A percentile compares a stretch with the other conserved stretches of the same genome.
These are phyloP conservation scores for Tryphoninae sp. DNA, from an alignment of 2,888 invertebrate species.

Conservation along the genomic window DNA sequence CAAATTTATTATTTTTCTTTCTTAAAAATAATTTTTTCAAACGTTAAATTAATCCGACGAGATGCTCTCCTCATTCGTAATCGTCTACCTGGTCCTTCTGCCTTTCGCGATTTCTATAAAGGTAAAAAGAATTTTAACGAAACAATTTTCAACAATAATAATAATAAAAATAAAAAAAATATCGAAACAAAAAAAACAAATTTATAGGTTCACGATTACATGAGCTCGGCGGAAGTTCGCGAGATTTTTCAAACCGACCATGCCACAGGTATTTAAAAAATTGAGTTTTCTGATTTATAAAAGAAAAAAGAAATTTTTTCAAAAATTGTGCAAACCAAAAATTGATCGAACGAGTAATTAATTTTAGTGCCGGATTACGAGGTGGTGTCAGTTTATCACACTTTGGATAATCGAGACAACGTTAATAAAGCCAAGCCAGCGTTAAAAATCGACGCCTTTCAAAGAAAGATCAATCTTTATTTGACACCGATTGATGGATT, in stretches of 20 bases:
- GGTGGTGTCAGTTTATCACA: conserved; percentile 70
- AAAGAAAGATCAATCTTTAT: conserved; percentile 69
- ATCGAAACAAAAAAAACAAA: background rate
- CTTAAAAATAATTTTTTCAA: background rate
- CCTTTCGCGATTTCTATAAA: conserved; percentile 12
- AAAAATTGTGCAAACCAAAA: conserved; percentile 1
- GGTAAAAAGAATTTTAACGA: conserved; percentile 15
- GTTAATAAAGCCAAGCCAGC: conserved; percentile 43
- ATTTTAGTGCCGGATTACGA: conserved; percentile 74
- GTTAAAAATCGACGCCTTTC: conserved; percentile 68
- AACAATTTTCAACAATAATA: background rate
- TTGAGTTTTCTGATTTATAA: background rate
- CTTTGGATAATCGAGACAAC: conserved; percentile 35
- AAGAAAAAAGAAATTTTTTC: conserved; percentile 3
- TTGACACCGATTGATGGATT: conserved; percentile 72
- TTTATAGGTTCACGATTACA: conserved; percentile 70
- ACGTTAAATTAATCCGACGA: background rate
- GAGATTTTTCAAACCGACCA: conserved; percentile 67
- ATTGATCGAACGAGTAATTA: background rate
- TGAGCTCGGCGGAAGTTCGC: conserved; percentile 71
- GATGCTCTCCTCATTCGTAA: conserved; percentile 7
- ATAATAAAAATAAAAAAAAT: background rate
- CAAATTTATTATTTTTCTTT: background rate
- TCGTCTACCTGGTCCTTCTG: conserved; percentile 12
- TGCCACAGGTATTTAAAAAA: conserved; percentile 63